Evolutionary conservation across 2,113 vertebrate genomes (phyloP).

Genomic region (Cettia cetti): DNA sequence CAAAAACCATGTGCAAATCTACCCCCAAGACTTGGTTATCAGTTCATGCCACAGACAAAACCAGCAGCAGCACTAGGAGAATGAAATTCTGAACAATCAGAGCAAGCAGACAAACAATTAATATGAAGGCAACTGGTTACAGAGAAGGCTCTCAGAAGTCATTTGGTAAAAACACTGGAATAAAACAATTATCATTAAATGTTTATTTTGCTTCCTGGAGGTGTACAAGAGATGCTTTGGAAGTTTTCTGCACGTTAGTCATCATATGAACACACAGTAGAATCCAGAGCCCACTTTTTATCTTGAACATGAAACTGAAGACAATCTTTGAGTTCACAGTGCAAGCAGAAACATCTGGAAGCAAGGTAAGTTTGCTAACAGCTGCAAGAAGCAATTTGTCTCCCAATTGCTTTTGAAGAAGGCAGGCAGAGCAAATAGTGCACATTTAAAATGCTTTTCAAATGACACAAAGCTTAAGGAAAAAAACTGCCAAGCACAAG

Average conservation of each 20-base stretch:
- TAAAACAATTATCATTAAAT: not conserved
- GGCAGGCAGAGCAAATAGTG: not conserved
- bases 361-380: not conserved
- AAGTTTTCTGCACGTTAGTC: not conserved
- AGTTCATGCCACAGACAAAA: not conserved
- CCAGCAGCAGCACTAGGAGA: not conserved
- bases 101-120: not conserved
- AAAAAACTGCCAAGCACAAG: not conserved
- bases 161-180: not conserved
- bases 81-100: not conserved
- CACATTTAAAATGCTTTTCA: not conserved
- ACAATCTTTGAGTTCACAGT: not conserved
- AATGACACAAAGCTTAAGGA: not conserved
- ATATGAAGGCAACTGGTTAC: fast-evolving
- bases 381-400: not conserved
- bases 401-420: not conserved
- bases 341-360: not conserved
- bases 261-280: not conserved
- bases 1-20: not conserved
- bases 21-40: not conserved
- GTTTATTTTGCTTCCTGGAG: not conserved
- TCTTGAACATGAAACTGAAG: not conserved
- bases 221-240: fast-evolving
- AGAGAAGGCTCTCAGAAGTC: not conserved
- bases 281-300: not conserved